phyloP scores from a whole-genome alignment of 1,140 invertebrate species.

The Ericerus pela region DNA sequence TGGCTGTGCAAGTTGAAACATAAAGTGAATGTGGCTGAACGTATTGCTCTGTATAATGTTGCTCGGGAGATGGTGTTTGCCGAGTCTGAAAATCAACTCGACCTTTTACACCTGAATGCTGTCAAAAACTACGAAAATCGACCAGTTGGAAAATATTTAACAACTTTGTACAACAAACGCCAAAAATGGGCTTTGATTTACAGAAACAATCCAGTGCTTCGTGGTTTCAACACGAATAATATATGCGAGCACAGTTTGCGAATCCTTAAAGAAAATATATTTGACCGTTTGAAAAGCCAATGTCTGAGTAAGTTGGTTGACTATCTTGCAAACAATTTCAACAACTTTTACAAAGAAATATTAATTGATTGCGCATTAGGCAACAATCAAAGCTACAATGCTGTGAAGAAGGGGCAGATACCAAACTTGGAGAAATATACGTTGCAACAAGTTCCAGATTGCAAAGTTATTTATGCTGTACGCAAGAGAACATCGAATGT shows the following conservation, averaged over 20 bases:
- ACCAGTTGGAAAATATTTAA: neutral
- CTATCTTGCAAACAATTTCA: neutral
- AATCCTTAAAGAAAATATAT: neutral
- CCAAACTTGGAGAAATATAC: too few relatives aligned
- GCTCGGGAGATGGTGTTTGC: neutral
- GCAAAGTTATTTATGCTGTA: too few relatives aligned
- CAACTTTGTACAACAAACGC: neutral
- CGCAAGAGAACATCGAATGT: too few relatives aligned
- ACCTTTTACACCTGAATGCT: neutral
- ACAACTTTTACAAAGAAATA: neutral
- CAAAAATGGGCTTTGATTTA: neutral
- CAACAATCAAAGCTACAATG: neutral
- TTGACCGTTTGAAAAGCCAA: neutral
- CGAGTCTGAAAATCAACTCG: neutral
- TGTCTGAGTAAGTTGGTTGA: neutral
- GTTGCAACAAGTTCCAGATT: too few relatives aligned
- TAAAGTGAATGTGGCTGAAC: neutral
- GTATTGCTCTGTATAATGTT: neutral
- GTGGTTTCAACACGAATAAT: neutral
- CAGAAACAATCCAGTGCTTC: neutral
- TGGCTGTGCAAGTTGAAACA: neutral
- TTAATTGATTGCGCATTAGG: neutral
- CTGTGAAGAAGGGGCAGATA: too few relatives aligned
- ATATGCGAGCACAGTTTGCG: neutral
- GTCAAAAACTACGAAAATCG: neutral